Evolutionary conservation across 2,888 invertebrate species (phyloP).

Genomic region (Trissonchulus latispiculum): DNA sequence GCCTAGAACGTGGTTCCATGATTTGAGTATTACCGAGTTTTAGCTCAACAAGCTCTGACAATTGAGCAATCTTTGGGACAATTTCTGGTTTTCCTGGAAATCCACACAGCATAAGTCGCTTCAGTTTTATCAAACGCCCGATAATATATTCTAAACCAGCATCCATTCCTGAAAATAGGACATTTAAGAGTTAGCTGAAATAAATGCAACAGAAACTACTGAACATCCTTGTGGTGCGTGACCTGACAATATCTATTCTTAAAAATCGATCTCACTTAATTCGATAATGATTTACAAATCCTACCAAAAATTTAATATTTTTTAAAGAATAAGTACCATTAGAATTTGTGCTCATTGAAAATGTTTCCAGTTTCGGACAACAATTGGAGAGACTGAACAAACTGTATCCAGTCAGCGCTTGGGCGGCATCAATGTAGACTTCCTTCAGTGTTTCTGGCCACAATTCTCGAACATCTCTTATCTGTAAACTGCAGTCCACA

Average conservation of each 20-base stretch:
- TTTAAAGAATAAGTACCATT: background rate
- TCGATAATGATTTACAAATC: no score
- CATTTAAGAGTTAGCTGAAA: no score
- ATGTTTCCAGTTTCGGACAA: constrained; percentile 16
- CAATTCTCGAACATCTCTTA: constrained; percentile 9
- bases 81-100: background rate
- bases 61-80: background rate
- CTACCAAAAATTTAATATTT: no score
- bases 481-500: no score
- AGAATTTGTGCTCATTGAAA: constrained; percentile 16
- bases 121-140: background rate
- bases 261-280: no score
- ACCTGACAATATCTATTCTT: no score
- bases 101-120: background rate
- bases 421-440: constrained; percentile 17
- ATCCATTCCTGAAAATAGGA: constrained; percentile 8
- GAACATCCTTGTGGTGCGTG: no score
- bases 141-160: background rate
- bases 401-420: constrained; percentile 17
- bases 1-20: no score
- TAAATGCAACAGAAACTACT: no score
- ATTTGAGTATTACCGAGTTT: background rate
- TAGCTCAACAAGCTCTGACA: background rate
- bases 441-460: constrained; percentile 18
- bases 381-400: constrained; percentile 8